Percentiles rank a stretch among this genome's conserved stretches.
Evolutionary conservation across 2,113 vertebrate species (phyloP).

Genomic region (Myocastor coypus): DNA sequence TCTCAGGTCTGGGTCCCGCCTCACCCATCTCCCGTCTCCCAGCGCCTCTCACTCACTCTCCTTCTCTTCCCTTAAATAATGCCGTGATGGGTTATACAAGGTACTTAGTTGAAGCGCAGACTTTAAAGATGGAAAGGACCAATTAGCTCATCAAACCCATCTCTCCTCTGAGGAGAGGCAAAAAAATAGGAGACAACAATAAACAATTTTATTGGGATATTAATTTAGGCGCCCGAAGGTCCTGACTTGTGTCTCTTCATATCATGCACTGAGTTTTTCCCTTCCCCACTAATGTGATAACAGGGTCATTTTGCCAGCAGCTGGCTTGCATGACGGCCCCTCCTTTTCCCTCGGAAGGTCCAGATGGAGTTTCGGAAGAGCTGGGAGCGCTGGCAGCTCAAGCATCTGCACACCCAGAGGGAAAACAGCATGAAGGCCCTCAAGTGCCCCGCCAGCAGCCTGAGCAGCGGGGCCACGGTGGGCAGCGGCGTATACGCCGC

Average conservation of each 20-base stretch:
- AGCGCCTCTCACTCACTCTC: neutral
- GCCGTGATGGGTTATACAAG: conserved; percentile 69
- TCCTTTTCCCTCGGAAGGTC: conserved; percentile 84
- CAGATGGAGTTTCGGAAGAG: conserved; percentile 90
- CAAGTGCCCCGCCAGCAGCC: conserved; percentile 87
- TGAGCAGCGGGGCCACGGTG: conserved; percentile 86
- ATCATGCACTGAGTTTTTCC: conserved; percentile 53
- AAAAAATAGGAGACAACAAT: conserved; percentile 77
- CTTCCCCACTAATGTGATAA: conserved; percentile 72
- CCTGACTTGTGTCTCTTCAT: conserved; percentile 76
- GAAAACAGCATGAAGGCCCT: conserved; percentile 90
- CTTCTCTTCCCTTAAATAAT: neutral
- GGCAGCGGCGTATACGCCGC: conserved; percentile 87
- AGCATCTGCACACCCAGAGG: conserved; percentile 86
- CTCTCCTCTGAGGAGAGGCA: conserved; percentile 68
- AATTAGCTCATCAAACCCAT: conserved; percentile 66
- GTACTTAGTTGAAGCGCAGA: conserved; percentile 76
- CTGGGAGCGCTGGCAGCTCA: conserved; percentile 89
- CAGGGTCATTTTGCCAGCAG: conserved; percentile 60
- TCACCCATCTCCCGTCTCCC: neutral
- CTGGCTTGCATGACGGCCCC: conserved; percentile 52
- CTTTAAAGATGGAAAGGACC: conserved; percentile 71
- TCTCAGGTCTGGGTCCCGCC: neutral
- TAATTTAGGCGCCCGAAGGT: conserved; percentile 79
- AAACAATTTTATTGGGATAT: conserved; percentile 82